phyloP scores from a whole-genome alignment of 2,888 invertebrate species.

The Drosophila acutilabella region DNA sequence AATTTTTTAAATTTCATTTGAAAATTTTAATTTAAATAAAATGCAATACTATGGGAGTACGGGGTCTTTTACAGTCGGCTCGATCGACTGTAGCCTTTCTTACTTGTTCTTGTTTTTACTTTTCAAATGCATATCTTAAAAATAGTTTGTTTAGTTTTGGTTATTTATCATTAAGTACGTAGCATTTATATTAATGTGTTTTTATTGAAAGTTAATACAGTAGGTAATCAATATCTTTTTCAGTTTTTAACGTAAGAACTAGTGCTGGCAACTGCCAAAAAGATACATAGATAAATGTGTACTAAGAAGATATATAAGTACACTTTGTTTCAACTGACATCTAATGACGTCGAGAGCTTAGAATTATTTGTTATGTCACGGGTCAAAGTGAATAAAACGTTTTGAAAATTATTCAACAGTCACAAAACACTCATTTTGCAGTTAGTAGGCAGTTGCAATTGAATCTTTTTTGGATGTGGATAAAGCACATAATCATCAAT shows the following conservation, averaged over 20 bases:
- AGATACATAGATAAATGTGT: background rate
- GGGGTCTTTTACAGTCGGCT: no score
- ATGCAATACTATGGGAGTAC: no score
- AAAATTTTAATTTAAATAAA: no score
- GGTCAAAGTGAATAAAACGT: constrained; percentile 49
- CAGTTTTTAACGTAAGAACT: background rate
- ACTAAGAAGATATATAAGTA: constrained; percentile 1
- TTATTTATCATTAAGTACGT: background rate
- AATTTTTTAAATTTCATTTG: no score
- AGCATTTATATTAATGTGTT: background rate
- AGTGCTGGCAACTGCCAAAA: background rate
- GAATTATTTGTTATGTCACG: constrained; percentile 5
- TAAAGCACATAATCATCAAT: constrained; percentile 73
- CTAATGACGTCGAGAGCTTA: constrained; percentile 5
- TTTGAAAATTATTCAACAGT: constrained; percentile 52
- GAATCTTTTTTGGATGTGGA: constrained; percentile 31
- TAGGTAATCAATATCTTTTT: constrained; percentile 1
- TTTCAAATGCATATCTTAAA: background rate
- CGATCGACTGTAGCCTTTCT: no score
- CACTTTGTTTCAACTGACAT: constrained; percentile 10
- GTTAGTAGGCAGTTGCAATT: constrained; percentile 35
- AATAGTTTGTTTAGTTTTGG: background rate
- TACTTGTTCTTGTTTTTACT: no score
- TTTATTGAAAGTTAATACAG: background rate
- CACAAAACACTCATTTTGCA: constrained; percentile 43